Evolutionary conservation across 2,113 vertebrate species (phyloP).

Genomic region (Thamnophis sirtalis): DNA sequence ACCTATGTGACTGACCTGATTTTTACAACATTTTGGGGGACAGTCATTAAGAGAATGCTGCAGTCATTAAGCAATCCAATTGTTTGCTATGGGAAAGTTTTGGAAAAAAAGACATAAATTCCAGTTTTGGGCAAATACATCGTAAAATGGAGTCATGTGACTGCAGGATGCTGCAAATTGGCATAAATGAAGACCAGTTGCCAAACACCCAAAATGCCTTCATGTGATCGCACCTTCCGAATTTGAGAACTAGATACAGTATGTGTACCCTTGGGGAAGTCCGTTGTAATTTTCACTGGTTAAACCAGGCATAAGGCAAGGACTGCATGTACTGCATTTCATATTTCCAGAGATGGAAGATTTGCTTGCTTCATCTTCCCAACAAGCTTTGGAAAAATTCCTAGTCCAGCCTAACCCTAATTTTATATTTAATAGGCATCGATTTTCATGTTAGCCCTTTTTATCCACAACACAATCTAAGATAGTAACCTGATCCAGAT

Average conservation of each 20-base stretch:
- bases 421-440: neutral
- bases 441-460: neutral
- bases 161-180: neutral
- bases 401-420: neutral
- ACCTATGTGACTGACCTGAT: neutral
- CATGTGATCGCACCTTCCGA: neutral
- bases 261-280: neutral
- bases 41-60: neutral
- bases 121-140: neutral
- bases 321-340: neutral
- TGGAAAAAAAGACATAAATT: neutral
- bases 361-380: neutral
- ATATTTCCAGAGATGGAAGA: neutral
- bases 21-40: neutral
- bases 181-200: neutral
- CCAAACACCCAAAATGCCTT: neutral
- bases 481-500: neutral
- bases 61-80: neutral
- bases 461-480: neutral
- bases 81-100: neutral
- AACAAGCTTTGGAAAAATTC: neutral
- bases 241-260: neutral
- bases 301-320: neutral
- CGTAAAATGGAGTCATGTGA: neutral
- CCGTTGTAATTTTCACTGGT: neutral